phyloP scores from a whole-genome alignment of 2,113 vertebrate genomes.

The Notiomystis cincta region DNA sequence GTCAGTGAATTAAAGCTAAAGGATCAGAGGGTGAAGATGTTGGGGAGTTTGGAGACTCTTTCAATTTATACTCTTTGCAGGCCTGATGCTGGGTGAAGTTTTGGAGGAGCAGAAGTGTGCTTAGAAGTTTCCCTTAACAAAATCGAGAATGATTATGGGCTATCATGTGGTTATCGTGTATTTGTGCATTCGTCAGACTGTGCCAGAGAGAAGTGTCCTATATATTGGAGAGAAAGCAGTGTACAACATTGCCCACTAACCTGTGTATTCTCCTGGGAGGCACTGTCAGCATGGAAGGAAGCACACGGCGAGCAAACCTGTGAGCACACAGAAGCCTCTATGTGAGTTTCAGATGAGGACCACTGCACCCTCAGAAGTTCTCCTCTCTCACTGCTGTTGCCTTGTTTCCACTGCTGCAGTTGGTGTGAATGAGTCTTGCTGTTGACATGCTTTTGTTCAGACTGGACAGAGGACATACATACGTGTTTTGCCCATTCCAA shows the following conservation, averaged over 20 bases:
- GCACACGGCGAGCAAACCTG: neutral
- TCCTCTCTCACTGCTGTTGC: neutral
- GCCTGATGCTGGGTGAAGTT: neutral
- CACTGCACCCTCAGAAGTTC: neutral
- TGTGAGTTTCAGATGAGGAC: neutral
- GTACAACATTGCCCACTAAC: neutral
- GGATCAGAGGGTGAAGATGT: neutral
- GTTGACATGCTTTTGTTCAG: neutral
- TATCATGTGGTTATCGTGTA: neutral
- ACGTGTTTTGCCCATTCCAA: neutral
- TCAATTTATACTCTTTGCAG: neutral
- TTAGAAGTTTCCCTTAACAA: neutral
- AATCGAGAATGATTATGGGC: neutral
- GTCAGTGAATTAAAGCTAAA: neutral
- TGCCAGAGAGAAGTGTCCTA: neutral
- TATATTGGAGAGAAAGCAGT: neutral
- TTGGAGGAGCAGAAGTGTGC: neutral
- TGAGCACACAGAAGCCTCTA: neutral
- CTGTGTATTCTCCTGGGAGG: fast-evolving
- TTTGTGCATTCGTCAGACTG: neutral
- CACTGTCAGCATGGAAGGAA: neutral
- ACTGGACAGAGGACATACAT: neutral
- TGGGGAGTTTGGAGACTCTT: neutral
- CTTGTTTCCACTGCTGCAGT: neutral
- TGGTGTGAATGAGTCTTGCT: neutral